Evolutionary conservation across 2,797 vertebrate genomes (phyloP).

Genomic region (Cossypha niveicapilla): DNA sequence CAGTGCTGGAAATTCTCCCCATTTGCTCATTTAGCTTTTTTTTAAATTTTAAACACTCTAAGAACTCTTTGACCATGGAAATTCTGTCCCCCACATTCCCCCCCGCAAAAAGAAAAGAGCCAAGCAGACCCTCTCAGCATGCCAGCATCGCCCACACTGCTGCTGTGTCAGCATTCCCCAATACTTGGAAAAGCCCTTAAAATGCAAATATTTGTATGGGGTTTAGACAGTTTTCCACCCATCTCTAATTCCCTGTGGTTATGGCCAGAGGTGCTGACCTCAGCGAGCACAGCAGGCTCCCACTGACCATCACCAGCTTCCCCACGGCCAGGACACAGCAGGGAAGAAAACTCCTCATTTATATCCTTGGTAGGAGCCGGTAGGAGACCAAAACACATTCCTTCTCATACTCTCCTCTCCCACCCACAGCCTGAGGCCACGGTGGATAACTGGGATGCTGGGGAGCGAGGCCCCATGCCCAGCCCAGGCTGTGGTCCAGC

Average conservation of each 20-base stretch:
- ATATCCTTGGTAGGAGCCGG: neutral
- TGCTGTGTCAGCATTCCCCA: neutral
- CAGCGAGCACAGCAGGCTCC: rapidly evolving
- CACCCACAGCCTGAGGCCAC: neutral
- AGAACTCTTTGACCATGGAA: neutral
- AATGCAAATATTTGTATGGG: conserved; percentile 28
- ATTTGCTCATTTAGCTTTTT: neutral
- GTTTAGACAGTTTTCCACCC: neutral
- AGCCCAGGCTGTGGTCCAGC: neutral
- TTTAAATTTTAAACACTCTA: neutral
- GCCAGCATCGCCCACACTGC: neutral
- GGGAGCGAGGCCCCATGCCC: neutral
- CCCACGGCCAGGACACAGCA: neutral
- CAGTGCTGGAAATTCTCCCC: neutral
- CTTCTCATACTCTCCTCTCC: neutral
- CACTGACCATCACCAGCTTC: neutral
- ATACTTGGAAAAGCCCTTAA: neutral
- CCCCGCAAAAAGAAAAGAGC: neutral
- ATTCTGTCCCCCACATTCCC: neutral
- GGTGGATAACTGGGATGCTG: rapidly evolving
- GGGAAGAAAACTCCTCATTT: neutral
- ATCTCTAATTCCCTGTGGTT: neutral
- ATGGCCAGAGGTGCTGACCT: neutral
- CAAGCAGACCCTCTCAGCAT: neutral
- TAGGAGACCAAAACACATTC: neutral